Evolutionary conservation across 2,888 invertebrate genomes (phyloP), one percentile per base, ranked within the genome.

Genomic region (Peribatodes rhomboidaria): DNA sequence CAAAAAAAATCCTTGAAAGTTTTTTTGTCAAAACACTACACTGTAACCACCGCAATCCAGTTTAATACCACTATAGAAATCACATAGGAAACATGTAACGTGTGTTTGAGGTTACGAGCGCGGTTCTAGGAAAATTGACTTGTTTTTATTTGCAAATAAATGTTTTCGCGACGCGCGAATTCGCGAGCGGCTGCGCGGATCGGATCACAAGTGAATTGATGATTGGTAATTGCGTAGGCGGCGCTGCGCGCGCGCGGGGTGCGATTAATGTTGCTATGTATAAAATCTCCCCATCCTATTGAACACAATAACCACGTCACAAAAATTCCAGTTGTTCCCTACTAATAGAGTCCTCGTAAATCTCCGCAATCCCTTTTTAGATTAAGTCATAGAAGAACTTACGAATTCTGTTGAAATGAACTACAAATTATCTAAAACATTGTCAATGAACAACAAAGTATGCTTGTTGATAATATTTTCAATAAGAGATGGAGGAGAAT

Each of bases 31-130:
- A 60, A 65, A 58, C 65, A 59, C 44, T 31, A 58, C 65, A 59
- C 44, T 31, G 22, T 37, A 35, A 10, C 42, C 70, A 70, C 70
- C 70, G 70, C 70, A 70, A 68, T 70, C 70, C 70, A 70, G 47
- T 41, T 31, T 16, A 18, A 47, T 47, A 47, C 27, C 59, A 64
- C 56, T 41, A 22, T 39, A 16, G 50, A 63, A 53, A 61, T 61
- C 55, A 69, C 66, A 49, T 31, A 14, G 27, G 20, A 42, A 33
- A 20, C 52, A 14, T 31, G 39, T 18, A 46, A 13, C 39, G 47
- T 18, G n/a, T 53, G 33, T 11, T 37, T 52, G 50, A 57, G 56
- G 63, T 58, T 58, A 47, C 33, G 49, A 31, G n/a, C 22, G 52
- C 56, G 35, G 49, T 54, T 52, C 55, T 41, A 37, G 50, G 46